Percentiles rank a stretch among this genome's conserved stretches.
Evolutionary conservation across 2,888 invertebrate genomes (phyloP).

Genomic region (Sarcophaga variegata): DNA sequence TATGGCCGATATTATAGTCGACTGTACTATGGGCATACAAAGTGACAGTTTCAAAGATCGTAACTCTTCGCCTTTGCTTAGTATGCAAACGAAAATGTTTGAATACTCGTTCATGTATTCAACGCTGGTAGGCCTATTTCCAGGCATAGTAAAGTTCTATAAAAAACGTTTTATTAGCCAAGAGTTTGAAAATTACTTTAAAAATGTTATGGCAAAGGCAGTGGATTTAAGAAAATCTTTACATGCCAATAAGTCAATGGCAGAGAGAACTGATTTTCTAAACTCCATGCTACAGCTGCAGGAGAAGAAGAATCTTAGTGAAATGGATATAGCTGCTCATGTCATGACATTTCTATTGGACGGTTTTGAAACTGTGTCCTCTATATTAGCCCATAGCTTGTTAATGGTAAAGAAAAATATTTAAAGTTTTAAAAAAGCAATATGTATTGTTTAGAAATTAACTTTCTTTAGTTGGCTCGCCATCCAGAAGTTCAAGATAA

Average conservation of each 20-base stretch:
- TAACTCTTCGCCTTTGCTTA: slow-evolving; percentile 38
- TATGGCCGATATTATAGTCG: slow-evolving; percentile 81
- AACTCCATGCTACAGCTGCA: slow-evolving; percentile 77
- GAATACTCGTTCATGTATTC: slow-evolving; percentile 33
- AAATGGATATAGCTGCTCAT: slow-evolving; percentile 73
- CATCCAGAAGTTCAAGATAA: slow-evolving; percentile 74
- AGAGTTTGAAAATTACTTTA: slow-evolving; percentile 84
- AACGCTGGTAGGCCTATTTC: slow-evolving; percentile 73
- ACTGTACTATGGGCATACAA: slow-evolving; percentile 81
- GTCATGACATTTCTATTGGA: slow-evolving; percentile 78
- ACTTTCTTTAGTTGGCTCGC: slow-evolving; percentile 71
- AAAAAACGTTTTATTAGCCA: slow-evolving; percentile 75
- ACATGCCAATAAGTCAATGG: slow-evolving; percentile 61
- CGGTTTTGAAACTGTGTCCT: slow-evolving; percentile 77
- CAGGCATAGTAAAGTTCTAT: slow-evolving; percentile 74
- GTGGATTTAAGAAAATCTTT: slow-evolving; percentile 72
- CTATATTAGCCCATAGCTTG: slow-evolving; percentile 73
- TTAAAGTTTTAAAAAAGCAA: background rate
- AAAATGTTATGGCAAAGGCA: slow-evolving; percentile 73
- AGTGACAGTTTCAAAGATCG: slow-evolving; percentile 77
- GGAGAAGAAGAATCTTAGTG: slow-evolving; percentile 72
- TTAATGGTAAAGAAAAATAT: slow-evolving; percentile 69
- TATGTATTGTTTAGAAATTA: background rate
- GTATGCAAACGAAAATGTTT: slow-evolving; percentile 52
- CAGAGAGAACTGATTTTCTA: slow-evolving; percentile 76